Base-by-base conservation (phyloP, 1,140 invertebrate genomes). In the Brachionus manjavacas region DNA sequence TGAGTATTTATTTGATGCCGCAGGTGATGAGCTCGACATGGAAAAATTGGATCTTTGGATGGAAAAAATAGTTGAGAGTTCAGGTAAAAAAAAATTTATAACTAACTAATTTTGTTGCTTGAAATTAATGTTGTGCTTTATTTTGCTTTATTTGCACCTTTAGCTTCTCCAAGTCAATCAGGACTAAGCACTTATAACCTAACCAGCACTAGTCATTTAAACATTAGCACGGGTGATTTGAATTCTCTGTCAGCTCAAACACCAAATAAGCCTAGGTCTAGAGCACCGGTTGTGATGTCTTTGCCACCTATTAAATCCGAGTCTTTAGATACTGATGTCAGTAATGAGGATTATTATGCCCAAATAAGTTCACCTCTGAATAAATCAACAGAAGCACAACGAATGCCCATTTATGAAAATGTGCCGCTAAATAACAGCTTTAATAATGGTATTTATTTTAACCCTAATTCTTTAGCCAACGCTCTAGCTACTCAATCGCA, bases 371-470 rank as follows among this genome's bases (percentile, higher is more conserved):
- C 39, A 49, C 72, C 39, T 20, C 12, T 43, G 11, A 74, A 46
- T 46, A 74, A 25, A 76, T 76, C 72, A 1, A 14, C 41, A 25
- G 43, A 76, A 28, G 23, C 39, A 23, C 72, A 76, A 52, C 8
- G 43, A 76, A 20, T 14, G 7, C 31, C 16, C 8, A 41, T 41
- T 3, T 72, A 72, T 41, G 68, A 72, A 72, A 72, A 72, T 39
- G 68, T 72, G 1, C 31, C 68, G 41, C 68, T 12, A 20, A 72
- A 41, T 16, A 72, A 41, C 39, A 72, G 68, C 31, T 72, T 72
- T 41, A 72, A 76, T 49, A 76, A 76, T 76, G 72, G 72, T 76
- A 76, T 76, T 76, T 76, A 76, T 76, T 76, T 76, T 76, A 31
- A 20, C 46, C n/a, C 8, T 76, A 49, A 76, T 76, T 25, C 43